Base-by-base conservation (phyloP, 2,797 vertebrate species). In the Chaenodraco wilsoni region DNA sequence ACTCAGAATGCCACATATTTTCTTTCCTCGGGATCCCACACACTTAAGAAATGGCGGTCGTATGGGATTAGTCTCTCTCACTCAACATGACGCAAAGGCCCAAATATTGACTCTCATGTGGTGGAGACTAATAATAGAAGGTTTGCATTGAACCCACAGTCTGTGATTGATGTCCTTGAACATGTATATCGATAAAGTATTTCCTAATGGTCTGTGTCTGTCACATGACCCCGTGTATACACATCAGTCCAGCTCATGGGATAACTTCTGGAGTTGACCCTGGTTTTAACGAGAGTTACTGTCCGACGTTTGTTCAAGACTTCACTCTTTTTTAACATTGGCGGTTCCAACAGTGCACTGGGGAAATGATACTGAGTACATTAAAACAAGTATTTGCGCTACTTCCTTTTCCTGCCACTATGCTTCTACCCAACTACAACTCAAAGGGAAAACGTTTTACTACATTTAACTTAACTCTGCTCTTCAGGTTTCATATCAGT, bases 11-110 rank as follows among this genome's bases (percentile, higher is more conserved):
- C 68, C 61, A 60, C 71, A 31, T 27, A 51, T 76, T 77, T 81
- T 66, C 56, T 19, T 48, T 74, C 69, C 52, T 11, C 44, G 27
- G 13, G 68, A 64, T 72, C 76, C 79, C 84, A 78, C 78, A 74
- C 66, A 50, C 67, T 79, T 74, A 65, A 73, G 55, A 74, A 76
- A 70, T 8, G 82, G 33, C 66, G 76, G 70, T 91, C 88, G 87
- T 84, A 88, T 85, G 60, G 81, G 83, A 89, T 91, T 90, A 88
- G 77, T 59, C 71, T 82, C 82, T 83, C 89, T 85, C 83, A 86
- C 89, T 89, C 84, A 63, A 16, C 58, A 74, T 91, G 89, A 92
- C 75, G 90, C 87, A 92, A 81, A 82, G 33, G 68, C 60, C 51
- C 67, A 79, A 69, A 87, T 80, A 79, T 80, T 82, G 61, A 88